Conservation (phyloP, 2,113 vertebrate genomes). For the Lynx canadensis region DNA sequence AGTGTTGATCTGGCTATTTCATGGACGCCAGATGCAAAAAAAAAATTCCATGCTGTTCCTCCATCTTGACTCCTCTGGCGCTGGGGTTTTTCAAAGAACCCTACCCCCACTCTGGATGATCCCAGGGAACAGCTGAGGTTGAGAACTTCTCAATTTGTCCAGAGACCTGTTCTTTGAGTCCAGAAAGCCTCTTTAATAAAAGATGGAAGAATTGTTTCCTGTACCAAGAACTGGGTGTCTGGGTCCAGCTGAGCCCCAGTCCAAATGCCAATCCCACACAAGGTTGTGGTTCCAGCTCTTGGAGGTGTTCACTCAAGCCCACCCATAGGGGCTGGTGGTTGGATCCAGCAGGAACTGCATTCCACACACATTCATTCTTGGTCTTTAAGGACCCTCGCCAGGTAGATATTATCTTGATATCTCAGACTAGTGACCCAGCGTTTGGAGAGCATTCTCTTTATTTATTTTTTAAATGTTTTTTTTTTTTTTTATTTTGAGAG, state of each 20-base stretch:
- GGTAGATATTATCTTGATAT: neutral
- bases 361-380: neutral
- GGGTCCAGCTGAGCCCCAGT: neutral
- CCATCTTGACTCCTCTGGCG: too few relatives aligned
- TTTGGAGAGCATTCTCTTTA: neutral
- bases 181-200: neutral
- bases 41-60: too few relatives aligned
- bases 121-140: neutral
- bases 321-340: too few relatives aligned
- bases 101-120: rapidly evolving
- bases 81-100: neutral
- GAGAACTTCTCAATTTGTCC: neutral
- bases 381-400: neutral
- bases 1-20: too few relatives aligned
- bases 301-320: neutral
- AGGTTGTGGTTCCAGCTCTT: neutral
- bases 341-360: neutral
- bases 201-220: neutral
- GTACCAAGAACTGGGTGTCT: neutral
- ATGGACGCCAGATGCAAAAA: too few relatives aligned
- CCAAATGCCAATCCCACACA: neutral
- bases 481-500: too few relatives aligned
- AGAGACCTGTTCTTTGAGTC: neutral
- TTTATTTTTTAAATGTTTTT: too few relatives aligned
- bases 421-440: neutral